phyloP scores from a whole-genome alignment of 2,797 vertebrate genomes.

The Paguma larvata region DNA sequence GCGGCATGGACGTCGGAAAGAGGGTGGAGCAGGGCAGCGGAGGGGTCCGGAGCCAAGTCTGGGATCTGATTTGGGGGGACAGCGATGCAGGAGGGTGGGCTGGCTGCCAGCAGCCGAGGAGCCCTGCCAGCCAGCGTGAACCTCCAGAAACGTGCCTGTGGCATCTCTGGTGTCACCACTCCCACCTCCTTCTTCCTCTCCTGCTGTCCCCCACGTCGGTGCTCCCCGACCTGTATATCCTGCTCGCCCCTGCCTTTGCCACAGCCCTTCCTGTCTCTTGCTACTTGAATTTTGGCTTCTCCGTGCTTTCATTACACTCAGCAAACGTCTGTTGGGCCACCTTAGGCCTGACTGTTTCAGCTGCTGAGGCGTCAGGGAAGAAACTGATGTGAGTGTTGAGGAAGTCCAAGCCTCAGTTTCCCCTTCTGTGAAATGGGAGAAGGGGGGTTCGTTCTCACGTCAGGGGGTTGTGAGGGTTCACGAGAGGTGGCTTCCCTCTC shows the following conservation, averaged over 20 bases:
- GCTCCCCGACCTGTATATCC: not conserved
- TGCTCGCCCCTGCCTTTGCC: not conserved
- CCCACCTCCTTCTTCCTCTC: not conserved
- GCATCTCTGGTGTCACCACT: not conserved
- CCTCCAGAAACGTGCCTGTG: not conserved
- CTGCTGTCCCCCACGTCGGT: not conserved
- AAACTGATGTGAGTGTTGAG: not conserved
- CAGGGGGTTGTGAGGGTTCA: not conserved
- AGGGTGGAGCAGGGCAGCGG: not conserved
- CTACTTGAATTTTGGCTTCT: not conserved
- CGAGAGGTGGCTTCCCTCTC: not conserved
- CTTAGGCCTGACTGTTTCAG: not conserved
- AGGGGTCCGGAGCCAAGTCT: not conserved
- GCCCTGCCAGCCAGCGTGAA: not conserved
- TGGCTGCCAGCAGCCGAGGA: not conserved
- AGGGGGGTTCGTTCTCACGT: not conserved
- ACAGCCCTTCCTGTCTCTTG: not conserved
- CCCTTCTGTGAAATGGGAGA: not conserved
- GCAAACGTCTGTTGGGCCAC: not conserved
- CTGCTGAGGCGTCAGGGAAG: not conserved
- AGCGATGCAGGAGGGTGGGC: not conserved
- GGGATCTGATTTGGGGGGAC: not conserved
- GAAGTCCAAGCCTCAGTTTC: constrained; percentile 4
- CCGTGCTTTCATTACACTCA: not conserved
- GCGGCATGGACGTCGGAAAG: not conserved